Percentiles rank a stretch among this genome's conserved stretches.
These are phyloP conservation scores for Lycia hirtaria DNA, from an alignment of 2,888 invertebrate species.

Conservation along the genomic window DNA sequence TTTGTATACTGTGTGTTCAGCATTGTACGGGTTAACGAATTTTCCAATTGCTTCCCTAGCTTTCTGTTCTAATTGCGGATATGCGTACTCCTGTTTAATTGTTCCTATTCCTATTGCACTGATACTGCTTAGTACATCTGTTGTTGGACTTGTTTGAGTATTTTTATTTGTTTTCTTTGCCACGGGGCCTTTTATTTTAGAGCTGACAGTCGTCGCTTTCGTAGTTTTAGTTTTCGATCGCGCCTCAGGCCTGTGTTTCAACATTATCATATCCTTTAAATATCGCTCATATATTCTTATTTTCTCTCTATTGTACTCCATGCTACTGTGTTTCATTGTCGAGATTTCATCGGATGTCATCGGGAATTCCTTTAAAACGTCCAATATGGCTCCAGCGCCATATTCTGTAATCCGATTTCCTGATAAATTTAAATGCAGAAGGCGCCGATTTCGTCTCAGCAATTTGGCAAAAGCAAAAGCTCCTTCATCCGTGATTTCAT, in stretches of 20 bases:
- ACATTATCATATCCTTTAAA: constrained; percentile 37
- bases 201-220: background rate
- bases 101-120: background rate
- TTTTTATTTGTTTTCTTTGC: background rate
- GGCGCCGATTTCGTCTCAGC: constrained; percentile 56
- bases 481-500: constrained; percentile 57
- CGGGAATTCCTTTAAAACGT: constrained; percentile 52
- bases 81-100: background rate
- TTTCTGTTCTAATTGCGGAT: constrained; percentile 41
- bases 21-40: constrained; percentile 49
- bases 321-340: constrained; percentile 36
- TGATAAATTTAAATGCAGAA: constrained; percentile 61
- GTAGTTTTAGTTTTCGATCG: background rate
- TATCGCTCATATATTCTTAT: constrained; percentile 40
- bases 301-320: constrained; percentile 45
- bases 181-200: background rate
- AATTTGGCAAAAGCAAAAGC: constrained; percentile 51
- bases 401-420: constrained; percentile 57
- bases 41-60: constrained; percentile 45
- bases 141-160: background rate
- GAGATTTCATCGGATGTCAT: constrained; percentile 48
- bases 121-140: background rate
- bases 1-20: constrained; percentile 35
- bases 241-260: background rate
- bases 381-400: constrained; percentile 54